These are phyloP conservation scores for Tethea ocularis DNA, from an alignment of 2,888 invertebrate species.

Conservation along the genomic window DNA sequence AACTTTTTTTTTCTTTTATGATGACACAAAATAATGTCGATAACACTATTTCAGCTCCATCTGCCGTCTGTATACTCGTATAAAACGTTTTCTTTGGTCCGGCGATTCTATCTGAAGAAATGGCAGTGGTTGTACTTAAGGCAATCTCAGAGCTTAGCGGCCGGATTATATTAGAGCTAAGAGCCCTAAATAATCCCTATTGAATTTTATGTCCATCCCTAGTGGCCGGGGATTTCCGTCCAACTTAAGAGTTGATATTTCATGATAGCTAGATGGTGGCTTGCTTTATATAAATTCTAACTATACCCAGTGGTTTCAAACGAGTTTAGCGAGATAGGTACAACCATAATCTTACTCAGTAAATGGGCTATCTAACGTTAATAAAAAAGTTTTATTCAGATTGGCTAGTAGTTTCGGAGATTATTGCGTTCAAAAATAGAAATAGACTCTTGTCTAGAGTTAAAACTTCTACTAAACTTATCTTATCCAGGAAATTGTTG, in stretches of 20 bases:
- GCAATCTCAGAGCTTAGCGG: constrained; percentile 5
- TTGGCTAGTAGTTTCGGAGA: too few species aligned
- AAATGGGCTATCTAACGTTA: too few species aligned
- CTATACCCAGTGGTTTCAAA: too few species aligned
- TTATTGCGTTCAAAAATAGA: too few species aligned
- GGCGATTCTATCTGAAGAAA: background rate
- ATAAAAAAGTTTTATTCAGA: too few species aligned
- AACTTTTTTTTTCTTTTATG: background rate
- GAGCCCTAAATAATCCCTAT: constrained; percentile 14
- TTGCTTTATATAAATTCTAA: background rate
- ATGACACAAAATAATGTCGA: background rate
- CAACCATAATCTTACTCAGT: too few species aligned
- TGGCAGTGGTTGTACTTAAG: constrained; percentile 2
- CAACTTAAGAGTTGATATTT: background rate
- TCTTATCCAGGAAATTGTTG: too few species aligned
- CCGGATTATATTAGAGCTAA: constrained; percentile 10
- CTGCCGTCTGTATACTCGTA: background rate
- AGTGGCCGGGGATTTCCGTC: background rate
- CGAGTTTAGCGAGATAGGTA: too few species aligned
- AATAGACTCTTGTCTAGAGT: too few species aligned
- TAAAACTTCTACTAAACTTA: too few species aligned
- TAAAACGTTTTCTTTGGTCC: background rate
- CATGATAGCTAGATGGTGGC: background rate
- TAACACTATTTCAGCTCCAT: background rate
- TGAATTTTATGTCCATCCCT: constrained; percentile 12